Conservation (phyloP, 2,888 invertebrate species). For the Chrysomela aeneicollis region DNA sequence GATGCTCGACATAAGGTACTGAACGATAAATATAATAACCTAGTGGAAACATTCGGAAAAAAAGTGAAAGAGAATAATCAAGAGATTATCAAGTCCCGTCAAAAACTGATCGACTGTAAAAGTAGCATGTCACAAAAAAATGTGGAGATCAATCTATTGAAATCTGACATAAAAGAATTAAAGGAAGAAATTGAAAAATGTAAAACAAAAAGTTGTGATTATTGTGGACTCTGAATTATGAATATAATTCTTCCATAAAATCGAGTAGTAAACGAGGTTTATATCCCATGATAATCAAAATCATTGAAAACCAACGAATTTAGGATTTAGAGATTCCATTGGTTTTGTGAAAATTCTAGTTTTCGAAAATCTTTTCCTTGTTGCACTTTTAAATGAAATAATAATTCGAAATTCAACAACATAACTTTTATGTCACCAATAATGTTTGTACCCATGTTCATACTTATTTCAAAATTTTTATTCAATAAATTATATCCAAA, state of each 20-base stretch:
- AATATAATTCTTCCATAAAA: too few relatives aligned
- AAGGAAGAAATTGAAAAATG: slow-evolving; percentile 1
- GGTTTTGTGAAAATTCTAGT: too few relatives aligned
- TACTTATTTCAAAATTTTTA: too few relatives aligned
- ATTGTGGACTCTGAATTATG: slow-evolving; percentile 18
- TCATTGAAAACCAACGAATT: too few relatives aligned
- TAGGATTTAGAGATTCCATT: too few relatives aligned
- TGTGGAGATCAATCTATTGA: not conserved
- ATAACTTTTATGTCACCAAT: too few relatives aligned
- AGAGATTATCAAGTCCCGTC: not conserved
- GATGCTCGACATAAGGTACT: not conserved
- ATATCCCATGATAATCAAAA: not conserved
- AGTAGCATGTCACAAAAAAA: not conserved
- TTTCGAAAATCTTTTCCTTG: too few relatives aligned
- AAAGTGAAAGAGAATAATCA: slow-evolving; percentile 5
- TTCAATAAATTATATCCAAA: too few relatives aligned
- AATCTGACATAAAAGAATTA: not conserved
- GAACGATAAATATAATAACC: not conserved
- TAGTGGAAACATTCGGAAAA: not conserved
- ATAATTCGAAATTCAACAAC: too few relatives aligned
- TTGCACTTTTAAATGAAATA: too few relatives aligned
- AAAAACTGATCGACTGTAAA: not conserved
- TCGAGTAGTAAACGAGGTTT: not conserved
- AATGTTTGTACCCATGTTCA: too few relatives aligned
- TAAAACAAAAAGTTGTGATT: slow-evolving; percentile 19